phyloP scores from a whole-genome alignment of 1,140 invertebrate genomes.

The Drosophila nigrodunni region DNA sequence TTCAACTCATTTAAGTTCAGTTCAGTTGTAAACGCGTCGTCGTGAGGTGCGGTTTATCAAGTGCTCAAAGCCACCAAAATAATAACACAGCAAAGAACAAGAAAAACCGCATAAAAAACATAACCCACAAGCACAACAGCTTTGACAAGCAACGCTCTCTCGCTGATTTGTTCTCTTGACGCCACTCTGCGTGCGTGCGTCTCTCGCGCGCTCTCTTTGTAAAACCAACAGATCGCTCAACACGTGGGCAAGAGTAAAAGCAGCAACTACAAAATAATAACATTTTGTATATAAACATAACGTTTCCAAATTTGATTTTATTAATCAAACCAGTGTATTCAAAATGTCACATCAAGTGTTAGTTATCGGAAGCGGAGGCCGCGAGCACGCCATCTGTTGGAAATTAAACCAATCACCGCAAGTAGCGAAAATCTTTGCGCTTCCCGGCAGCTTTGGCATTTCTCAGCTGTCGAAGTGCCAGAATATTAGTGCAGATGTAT shows the following conservation, averaged over 20 bases:
- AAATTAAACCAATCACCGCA: slow-evolving; percentile 92
- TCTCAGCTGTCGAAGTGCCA: slow-evolving; percentile 87
- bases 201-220: slow-evolving; percentile 8
- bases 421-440: slow-evolving; percentile 91
- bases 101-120: slow-evolving; percentile 28
- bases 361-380: slow-evolving; percentile 96
- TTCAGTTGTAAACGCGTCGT: slow-evolving; percentile 64
- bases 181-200: slow-evolving; percentile 5
- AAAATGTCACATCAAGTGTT: slow-evolving; percentile 87
- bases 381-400: slow-evolving; percentile 97
- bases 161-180: not conserved
- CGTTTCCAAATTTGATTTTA: slow-evolving; percentile 12
- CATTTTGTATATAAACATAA: slow-evolving; percentile 48
- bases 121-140: slow-evolving; percentile 3
- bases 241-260: slow-evolving; percentile 61
- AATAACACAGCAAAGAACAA: not conserved
- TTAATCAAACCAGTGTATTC: not conserved
- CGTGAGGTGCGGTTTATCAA: slow-evolving; percentile 53
- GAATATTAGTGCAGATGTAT: slow-evolving; percentile 85
- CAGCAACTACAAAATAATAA: slow-evolving; percentile 32
- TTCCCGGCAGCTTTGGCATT: slow-evolving; percentile 97
- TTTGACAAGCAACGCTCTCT: slow-evolving; percentile 14
- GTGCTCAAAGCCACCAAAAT: slow-evolving; percentile 9
- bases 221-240: slow-evolving; percentile 27
- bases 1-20: slow-evolving; percentile 46